A percentile compares a stretch with the other conserved stretches of the same genome.
These are phyloP conservation scores for Himalopsyche phryganea DNA, from an alignment of 1,140 invertebrate species.

Conservation along the genomic window DNA sequence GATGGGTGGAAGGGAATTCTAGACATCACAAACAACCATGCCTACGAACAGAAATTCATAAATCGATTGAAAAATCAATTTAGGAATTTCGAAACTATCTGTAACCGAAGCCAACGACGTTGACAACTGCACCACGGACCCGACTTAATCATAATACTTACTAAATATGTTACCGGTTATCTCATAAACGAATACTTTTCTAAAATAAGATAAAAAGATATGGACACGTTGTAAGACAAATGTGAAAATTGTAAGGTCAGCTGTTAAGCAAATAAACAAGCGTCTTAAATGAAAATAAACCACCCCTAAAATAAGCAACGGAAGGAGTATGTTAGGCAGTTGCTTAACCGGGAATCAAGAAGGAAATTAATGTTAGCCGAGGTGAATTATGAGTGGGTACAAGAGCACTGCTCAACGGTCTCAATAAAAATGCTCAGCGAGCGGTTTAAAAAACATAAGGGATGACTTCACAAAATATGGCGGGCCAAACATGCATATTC, in stretches of 20 bases:
- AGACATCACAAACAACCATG: too few species aligned
- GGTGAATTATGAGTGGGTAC: not conserved
- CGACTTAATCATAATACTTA: too few species aligned
- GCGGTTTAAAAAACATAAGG: not conserved
- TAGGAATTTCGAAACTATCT: too few species aligned
- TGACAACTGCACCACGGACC: too few species aligned
- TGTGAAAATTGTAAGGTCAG: not conserved
- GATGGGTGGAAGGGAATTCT: too few species aligned
- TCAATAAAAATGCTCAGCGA: not conserved
- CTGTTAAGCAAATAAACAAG: not conserved
- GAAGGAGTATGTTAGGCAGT: not conserved
- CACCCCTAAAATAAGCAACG: not conserved
- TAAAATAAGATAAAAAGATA: too few species aligned
- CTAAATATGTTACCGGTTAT: too few species aligned
- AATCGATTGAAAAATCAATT: too few species aligned
- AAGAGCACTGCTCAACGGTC: not conserved
- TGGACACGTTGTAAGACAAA: not conserved
- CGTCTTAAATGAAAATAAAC: not conserved
- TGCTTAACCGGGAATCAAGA: not conserved
- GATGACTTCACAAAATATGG: not conserved
- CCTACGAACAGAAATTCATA: too few species aligned
- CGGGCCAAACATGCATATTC: not conserved
- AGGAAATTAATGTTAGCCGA: conserved; percentile 2
- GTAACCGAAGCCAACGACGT: too few species aligned
- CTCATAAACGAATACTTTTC: too few species aligned